Conservation (phyloP, 2,113 vertebrate genomes). For the Rhinolophus sinicus region DNA sequence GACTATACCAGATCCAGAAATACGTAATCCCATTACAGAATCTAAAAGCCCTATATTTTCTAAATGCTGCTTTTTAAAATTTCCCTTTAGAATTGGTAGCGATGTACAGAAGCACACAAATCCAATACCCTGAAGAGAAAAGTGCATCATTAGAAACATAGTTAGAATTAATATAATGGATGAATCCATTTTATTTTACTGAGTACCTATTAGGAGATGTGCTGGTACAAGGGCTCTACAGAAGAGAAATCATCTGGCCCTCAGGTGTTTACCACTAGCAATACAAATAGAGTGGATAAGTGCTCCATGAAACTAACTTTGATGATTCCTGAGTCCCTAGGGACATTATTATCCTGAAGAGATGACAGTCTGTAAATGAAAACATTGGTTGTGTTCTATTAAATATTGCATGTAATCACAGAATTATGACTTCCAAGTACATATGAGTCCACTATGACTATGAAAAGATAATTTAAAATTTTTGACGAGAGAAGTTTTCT, state of each 20-base stretch:
- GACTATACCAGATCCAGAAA: background rate
- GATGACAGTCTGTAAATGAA: background rate
- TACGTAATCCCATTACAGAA: background rate
- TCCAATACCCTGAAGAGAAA: background rate
- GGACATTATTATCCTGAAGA: background rate
- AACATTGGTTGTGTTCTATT: conserved; percentile 25
- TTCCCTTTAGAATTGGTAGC: background rate
- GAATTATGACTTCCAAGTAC: background rate
- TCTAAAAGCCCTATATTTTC: background rate
- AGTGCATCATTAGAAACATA: background rate
- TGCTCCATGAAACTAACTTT: background rate
- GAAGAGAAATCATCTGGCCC: background rate
- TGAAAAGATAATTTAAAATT: background rate
- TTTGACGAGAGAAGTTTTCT: background rate
- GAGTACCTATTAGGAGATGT: background rate
- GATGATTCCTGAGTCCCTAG: background rate
- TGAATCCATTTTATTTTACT: background rate
- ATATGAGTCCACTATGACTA: background rate
- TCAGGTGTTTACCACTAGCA: background rate
- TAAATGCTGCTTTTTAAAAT: background rate
- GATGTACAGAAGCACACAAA: background rate
- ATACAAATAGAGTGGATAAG: background rate
- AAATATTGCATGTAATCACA: background rate
- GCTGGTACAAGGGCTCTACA: background rate
- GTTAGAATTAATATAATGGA: background rate